These are phyloP conservation scores for Tachypleus tridentatus DNA, from an alignment of 1,140 invertebrate genomes.

Conservation along the genomic window DNA sequence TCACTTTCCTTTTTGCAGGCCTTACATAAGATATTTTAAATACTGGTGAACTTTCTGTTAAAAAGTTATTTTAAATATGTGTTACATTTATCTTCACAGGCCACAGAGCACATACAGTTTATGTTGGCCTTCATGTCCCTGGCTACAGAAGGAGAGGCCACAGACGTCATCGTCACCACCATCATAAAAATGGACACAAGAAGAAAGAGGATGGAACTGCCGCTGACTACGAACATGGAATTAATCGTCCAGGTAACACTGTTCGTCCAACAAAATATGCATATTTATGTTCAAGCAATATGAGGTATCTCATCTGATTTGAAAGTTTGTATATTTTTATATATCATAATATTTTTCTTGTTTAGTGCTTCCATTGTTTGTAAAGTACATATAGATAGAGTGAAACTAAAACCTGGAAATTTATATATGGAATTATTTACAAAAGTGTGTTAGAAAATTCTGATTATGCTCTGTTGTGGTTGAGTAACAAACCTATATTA, in stretches of 20 bases:
- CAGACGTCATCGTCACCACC: slow-evolving; percentile 48
- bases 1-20: background rate
- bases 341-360: too few relatives aligned
- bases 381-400: too few relatives aligned
- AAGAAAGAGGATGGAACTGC: slow-evolving; percentile 32
- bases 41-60: background rate
- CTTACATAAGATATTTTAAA: background rate
- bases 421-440: too few relatives aligned
- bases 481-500: too few relatives aligned
- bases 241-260: slow-evolving; percentile 29
- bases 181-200: slow-evolving; percentile 59
- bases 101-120: slow-evolving; percentile 75
- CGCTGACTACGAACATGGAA: slow-evolving; percentile 13
- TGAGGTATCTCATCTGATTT: too few relatives aligned
- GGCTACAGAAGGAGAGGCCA: slow-evolving; percentile 25
- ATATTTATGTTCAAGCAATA: too few relatives aligned
- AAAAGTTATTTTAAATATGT: slow-evolving; percentile 1
- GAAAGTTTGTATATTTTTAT: too few relatives aligned
- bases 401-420: too few relatives aligned
- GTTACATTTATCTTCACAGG: slow-evolving; percentile 39
- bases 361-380: too few relatives aligned
- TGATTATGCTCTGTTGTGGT: too few relatives aligned
- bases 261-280: background rate
- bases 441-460: too few relatives aligned
- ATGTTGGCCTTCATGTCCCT: slow-evolving; percentile 71